These are phyloP conservation scores for Stomatorhinus walkeri DNA, from an alignment of 2,797 vertebrate species.

Conservation along the genomic window DNA sequence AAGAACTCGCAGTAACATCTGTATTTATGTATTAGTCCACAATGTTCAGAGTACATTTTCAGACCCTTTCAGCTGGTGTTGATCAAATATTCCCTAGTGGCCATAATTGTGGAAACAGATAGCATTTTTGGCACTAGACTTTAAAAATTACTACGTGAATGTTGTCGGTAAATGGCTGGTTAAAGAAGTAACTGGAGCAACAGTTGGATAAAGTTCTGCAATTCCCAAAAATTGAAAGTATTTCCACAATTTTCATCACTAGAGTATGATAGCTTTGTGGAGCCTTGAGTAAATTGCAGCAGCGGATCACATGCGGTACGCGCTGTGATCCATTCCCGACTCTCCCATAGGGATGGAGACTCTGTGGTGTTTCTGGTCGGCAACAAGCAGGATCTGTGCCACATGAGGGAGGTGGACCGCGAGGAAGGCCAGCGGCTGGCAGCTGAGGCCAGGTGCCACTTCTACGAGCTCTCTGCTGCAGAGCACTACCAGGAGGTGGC, in stretches of 20 bases:
- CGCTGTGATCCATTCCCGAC: background rate
- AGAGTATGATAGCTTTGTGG: background rate
- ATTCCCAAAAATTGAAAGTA: background rate
- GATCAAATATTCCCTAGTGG: background rate
- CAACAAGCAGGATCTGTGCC: slow-evolving; percentile 83
- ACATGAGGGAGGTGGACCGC: slow-evolving; percentile 67
- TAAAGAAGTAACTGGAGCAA: background rate
- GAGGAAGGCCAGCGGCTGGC: slow-evolving; percentile 75
- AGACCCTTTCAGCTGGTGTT: background rate
- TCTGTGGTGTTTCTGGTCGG: slow-evolving; percentile 69
- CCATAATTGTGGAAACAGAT: background rate
- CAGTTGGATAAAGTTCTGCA: background rate
- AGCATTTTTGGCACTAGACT: background rate
- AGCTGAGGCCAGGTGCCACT: slow-evolving; percentile 64
- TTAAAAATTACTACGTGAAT: background rate
- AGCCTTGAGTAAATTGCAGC: background rate
- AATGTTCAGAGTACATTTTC: background rate
- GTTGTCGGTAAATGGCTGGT: background rate
- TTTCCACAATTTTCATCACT: background rate
- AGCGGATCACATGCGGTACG: background rate
- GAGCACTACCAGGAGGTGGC: slow-evolving; percentile 75
- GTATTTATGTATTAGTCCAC: background rate
- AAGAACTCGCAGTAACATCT: background rate
- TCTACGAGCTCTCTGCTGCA: slow-evolving; percentile 78
- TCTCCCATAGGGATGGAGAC: slow-evolving; percentile 56